A percentile compares a stretch with the other conserved stretches of the same genome.
These are phyloP conservation scores for Mellivora capensis DNA, from an alignment of 2,113 vertebrate genomes.

Conservation along the genomic window DNA sequence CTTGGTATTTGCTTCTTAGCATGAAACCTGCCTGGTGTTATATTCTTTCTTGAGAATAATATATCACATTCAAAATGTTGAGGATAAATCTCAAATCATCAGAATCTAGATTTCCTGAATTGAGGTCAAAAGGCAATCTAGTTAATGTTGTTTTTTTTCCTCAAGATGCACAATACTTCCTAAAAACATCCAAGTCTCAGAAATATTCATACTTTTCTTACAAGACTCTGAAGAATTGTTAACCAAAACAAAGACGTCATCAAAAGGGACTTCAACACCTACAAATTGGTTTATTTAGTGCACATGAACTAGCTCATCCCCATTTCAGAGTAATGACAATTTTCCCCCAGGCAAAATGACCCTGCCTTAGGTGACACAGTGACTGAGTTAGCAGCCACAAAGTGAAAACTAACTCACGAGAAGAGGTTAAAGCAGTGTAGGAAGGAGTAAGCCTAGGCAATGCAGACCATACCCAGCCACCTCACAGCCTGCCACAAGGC, in stretches of 20 bases:
- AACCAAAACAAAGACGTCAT: conserved; percentile 38
- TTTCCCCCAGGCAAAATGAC: neutral
- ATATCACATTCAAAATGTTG: neutral
- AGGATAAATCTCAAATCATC: conserved; percentile 21
- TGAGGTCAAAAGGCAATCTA: neutral
- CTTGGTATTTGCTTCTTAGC: neutral
- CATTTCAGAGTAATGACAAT: neutral
- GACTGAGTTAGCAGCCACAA: neutral
- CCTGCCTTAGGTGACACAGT: neutral
- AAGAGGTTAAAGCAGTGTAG: neutral
- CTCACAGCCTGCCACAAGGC: conserved; percentile 1
- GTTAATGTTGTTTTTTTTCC: neutral
- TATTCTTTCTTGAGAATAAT: neutral
- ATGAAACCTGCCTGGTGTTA: neutral
- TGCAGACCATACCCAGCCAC: neutral
- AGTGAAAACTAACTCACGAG: neutral
- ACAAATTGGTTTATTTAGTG: neutral
- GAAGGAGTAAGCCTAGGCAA: neutral
- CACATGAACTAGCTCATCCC: neutral
- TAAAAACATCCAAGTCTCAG: neutral
- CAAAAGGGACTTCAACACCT: neutral
- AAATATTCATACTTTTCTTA: neutral
- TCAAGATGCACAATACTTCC: neutral
- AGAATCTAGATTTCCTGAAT: neutral
- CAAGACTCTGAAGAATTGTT: neutral